Percentiles rank a stretch among this genome's conserved stretches.
phyloP scores from a whole-genome alignment of 2,797 vertebrate genomes.

The Limosa lapponica region DNA sequence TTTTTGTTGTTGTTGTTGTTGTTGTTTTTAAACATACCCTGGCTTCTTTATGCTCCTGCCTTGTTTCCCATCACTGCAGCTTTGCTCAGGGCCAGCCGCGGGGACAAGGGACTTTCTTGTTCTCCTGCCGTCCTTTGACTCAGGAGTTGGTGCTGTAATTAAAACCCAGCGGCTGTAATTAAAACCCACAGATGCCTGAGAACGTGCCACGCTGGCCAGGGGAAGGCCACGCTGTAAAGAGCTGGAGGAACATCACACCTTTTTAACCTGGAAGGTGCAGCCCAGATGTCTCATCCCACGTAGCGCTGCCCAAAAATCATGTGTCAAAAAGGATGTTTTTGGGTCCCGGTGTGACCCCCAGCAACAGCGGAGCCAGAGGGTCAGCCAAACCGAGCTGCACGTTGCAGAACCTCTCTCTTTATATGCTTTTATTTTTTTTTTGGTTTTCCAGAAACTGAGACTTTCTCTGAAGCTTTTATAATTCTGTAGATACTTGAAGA shows the following conservation, averaged over 20 bases:
- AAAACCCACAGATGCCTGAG: not conserved
- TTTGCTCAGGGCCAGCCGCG: not conserved
- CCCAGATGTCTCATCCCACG: not conserved
- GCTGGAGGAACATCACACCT: not conserved
- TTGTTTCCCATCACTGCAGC: rapidly evolving
- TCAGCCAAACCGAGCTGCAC: not conserved
- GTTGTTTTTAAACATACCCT: rapidly evolving
- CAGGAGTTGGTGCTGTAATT: constrained; percentile 55
- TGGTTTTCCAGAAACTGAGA: not conserved
- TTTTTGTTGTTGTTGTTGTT: not conserved
- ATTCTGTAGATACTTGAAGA: not conserved
- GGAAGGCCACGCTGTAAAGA: not conserved
- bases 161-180: not conserved
- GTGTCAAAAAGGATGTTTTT: not conserved
- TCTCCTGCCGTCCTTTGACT: constrained; percentile 21
- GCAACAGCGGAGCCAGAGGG: not conserved
- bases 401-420: too few relatives aligned
- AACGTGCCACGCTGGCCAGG: rapidly evolving
- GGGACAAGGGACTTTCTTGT: constrained; percentile 10
- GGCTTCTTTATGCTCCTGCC: not conserved
- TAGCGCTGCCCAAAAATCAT: rapidly evolving
- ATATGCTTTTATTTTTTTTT: not conserved
- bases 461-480: not conserved
- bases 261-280: not conserved
- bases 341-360: not conserved